Base-by-base conservation (phyloP, 2,888 invertebrate species). In the Cephus runcator region DNA sequence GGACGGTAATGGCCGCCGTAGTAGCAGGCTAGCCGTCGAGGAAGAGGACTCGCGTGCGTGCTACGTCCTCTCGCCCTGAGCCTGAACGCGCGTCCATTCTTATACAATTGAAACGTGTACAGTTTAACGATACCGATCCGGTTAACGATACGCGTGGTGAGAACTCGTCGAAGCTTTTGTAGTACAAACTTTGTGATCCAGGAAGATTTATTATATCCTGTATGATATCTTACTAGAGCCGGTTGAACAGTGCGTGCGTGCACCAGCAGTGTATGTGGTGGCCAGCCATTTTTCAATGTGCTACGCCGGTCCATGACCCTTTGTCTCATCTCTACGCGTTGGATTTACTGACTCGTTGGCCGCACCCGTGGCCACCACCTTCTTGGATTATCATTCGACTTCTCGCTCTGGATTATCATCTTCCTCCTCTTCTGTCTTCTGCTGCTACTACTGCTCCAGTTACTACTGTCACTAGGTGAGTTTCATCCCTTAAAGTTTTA, bases 281-380 rank as follows among this genome's bases (percentile, higher is more conserved):
- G 85, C 80, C 80, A 81, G 84, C 85, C 85, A 85, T 86, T 81
- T 84, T 83, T 85, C 84, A 85, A 81, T 81, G 86, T 86, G 82
- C 81, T 79, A 85, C 82, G 77, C 82, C 81, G 81, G 80, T 79
- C 80, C 84, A 80, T 56, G 56, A 81, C 81, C 81, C 73, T 31
- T 79, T 73, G 77, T 74, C 74, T 69, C 74, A 75, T 34, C 56
- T 34, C 73, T 79, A 73, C 40, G 78, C 79, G 78, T 75, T 84
- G 84, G 83, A 84, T 84, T 81, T 82, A 77, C 80, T 76, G 79
- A 73, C 76, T 69, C 76, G 33, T 73, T 34, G 74, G 56, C 56
- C 56, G 56, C 56, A 56, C 56, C 56, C 56, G 56, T 56, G 56
- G 23, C 56, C 56, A 56, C 56, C 56, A 56, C 56, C 56, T 56